A percentile compares a stretch with the other conserved stretches of the same genome.
phyloP scores from a whole-genome alignment of 2,888 invertebrate genomes.

The Epinotia brunnichana region DNA sequence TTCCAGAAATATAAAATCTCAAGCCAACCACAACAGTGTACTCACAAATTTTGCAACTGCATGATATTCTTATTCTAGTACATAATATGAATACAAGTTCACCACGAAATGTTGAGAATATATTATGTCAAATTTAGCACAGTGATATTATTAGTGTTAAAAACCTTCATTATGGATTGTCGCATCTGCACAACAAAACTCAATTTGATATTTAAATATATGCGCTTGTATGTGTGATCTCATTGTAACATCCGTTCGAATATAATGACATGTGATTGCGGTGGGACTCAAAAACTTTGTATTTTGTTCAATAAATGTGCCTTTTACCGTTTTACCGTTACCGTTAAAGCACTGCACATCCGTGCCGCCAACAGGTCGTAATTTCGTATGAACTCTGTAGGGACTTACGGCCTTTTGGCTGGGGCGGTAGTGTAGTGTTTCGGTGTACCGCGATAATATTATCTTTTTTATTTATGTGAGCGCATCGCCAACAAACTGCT shows the following conservation, averaged over 20 bases:
- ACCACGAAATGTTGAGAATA: constrained; percentile 14
- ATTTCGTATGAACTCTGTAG: too few relatives aligned
- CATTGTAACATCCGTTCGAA: constrained; percentile 38
- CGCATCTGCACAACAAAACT: constrained; percentile 27
- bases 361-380: too few relatives aligned
- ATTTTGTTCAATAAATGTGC: constrained; percentile 40
- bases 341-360: too few relatives aligned
- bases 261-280: constrained; percentile 36
- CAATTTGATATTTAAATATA: constrained; percentile 16
- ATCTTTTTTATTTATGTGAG: too few relatives aligned
- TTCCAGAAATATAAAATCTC: too few relatives aligned
- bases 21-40: background rate
- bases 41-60: background rate
- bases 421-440: too few relatives aligned
- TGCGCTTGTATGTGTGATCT: constrained; percentile 37
- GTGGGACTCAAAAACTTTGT: constrained; percentile 32
- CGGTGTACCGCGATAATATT: too few relatives aligned
- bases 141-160: constrained; percentile 8
- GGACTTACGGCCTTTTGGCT: too few relatives aligned
- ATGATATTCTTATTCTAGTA: constrained; percentile 2
- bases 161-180: constrained; percentile 8
- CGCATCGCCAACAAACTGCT: too few relatives aligned
- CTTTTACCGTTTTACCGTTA: constrained; percentile 41
- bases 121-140: constrained; percentile 19
- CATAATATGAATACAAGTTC: constrained; percentile 6